Evolutionary conservation across 2,797 vertebrate genomes (phyloP), one percentile per base, ranked within the genome.

Genomic region (Phrynocephalus guinanensis): DNA sequence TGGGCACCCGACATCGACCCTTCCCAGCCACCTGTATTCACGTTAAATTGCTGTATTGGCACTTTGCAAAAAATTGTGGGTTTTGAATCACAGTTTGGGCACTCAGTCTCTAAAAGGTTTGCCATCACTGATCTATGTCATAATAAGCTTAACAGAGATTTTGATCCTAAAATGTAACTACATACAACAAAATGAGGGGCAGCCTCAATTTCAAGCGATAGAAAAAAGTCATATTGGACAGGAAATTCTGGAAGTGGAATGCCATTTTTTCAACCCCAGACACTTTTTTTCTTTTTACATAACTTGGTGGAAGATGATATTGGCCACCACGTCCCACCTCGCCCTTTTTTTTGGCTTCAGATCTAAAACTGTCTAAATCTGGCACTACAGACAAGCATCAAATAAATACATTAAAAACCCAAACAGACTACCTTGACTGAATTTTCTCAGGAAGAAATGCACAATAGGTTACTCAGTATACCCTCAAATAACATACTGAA

Each of bases 401-500:
- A 76, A 67, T 33, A 87, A 33, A 75, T 52, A 66, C 30, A 50
- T 3, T 68, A 75, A 67, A 75, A 24, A 67, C 38, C 38, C 38
- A 30, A 87, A 68, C 28, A 90, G 90, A 77, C 15, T 88, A 22
- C 0, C 1, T 89, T 33, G 71, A 67, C 38, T 77, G 52, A 88
- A 56, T 38, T 72, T 66, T 81, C 76, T 82, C 8, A 77, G 24
- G 33, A 44, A 75, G 75, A 52, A 76, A 24, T 80, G 68, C 1
- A 85, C 4, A 44, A 86, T 84, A 92, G 68, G 9, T 56, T 75
- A 66, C 79, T 0, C n/a, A 88, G 90, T 66, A 86, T 52, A 86
- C 84, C 87, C 82, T 30, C 11, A 90, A n/a, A 11, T 80, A 83
- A 30, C 1, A 60, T 33, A 7, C 1, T 9, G 2, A 90, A 92